These are phyloP conservation scores for Gallinago undulata DNA, from an alignment of 2,113 vertebrate species.

Conservation along the genomic window DNA sequence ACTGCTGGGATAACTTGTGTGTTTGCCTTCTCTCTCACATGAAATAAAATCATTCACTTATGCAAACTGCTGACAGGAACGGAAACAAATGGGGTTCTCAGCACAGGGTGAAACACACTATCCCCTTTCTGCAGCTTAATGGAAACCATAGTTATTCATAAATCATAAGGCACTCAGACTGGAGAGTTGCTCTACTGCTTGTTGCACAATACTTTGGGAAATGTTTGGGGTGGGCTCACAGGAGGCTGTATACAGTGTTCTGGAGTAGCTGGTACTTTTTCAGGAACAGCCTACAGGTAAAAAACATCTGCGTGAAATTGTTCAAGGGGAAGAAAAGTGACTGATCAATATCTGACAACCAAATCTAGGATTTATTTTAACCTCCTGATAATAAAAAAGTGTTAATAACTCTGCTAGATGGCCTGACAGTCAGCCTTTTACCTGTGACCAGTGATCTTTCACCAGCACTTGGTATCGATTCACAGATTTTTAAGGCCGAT, in stretches of 20 bases:
- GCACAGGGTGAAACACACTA: conserved; percentile 57
- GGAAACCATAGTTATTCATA: conserved; percentile 59
- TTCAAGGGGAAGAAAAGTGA: background rate
- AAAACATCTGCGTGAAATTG: background rate
- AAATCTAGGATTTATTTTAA: background rate
- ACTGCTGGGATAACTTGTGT: conserved; percentile 74
- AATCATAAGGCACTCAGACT: conserved; percentile 46
- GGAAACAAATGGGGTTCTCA: conserved; percentile 76
- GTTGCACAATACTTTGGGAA: background rate
- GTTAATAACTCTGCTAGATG: background rate
- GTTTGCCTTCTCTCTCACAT: conserved; percentile 70
- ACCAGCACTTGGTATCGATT: background rate
- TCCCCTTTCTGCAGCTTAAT: conserved; percentile 66
- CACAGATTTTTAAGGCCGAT: conserved; percentile 2
- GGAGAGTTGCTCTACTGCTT: background rate
- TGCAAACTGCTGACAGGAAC: conserved; percentile 78
- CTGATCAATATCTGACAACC: background rate
- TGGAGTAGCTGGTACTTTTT: background rate
- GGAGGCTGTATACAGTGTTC: background rate
- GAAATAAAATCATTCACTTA: conserved; percentile 81
- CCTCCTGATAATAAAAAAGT: background rate
- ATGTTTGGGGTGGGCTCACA: background rate
- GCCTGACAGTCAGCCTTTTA: background rate
- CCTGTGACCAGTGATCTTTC: background rate
- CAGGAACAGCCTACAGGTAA: background rate